Conservation (phyloP, 2,888 invertebrate species). For the Mesorhabditis sp. region DNA sequence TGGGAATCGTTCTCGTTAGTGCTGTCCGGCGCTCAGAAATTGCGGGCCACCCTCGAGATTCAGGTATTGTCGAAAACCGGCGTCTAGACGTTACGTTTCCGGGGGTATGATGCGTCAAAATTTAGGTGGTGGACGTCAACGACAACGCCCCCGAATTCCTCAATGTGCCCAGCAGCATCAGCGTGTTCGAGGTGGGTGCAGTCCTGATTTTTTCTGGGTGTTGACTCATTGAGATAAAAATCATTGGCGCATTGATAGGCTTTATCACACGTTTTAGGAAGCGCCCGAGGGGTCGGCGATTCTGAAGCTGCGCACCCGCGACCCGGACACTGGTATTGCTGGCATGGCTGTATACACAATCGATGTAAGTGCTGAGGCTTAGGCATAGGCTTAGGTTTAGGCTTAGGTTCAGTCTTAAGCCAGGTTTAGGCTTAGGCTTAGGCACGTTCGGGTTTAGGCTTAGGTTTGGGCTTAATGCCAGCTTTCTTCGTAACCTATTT, state of each 20-base stretch:
- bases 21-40: constrained; percentile 29
- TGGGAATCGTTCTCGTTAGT: constrained; percentile 39
- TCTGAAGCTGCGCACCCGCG: constrained; percentile 25
- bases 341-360: constrained; percentile 39
- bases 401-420: not conserved
- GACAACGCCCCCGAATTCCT: constrained; percentile 63
- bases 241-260: not conserved
- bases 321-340: constrained; percentile 45
- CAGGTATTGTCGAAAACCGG: constrained; percentile 34
- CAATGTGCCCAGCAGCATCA: constrained; percentile 73
- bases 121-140: constrained; percentile 59
- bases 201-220: not conserved
- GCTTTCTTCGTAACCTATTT: not conserved
- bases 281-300: constrained; percentile 27
- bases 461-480: not conserved
- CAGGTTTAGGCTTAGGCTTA: not conserved
- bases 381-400: not conserved
- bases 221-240: constrained; percentile 17
- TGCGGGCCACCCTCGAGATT: constrained; percentile 44
- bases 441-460: not conserved
- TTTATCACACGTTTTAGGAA: constrained; percentile 16
- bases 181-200: constrained; percentile 71
- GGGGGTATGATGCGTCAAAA: not conserved
- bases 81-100: not conserved
- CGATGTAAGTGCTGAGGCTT: constrained; percentile 10